Base-by-base conservation (phyloP, 1,140 invertebrate genomes). In the Aphelinus atriplicis region DNA sequence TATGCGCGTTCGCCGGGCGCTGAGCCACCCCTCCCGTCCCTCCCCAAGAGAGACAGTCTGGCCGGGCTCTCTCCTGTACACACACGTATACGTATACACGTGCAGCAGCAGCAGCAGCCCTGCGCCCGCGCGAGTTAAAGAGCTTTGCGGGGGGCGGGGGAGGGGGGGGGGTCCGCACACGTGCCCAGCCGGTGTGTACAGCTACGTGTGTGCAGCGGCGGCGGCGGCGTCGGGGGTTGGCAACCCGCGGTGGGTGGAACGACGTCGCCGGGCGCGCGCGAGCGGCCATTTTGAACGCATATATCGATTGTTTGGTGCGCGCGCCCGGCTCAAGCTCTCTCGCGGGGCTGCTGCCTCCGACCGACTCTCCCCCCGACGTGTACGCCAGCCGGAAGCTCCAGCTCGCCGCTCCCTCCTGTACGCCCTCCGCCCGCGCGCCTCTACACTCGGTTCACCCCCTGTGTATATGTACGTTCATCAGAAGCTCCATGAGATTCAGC, bases 241-340 rank as follows among this genome's bases (percentile, higher is more conserved):
- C 26, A 26, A 26, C 26, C 26, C 26, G 83, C 83, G 84, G 85
- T 85, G 84, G 85, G 84, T 87, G 85, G 86, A 26, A 26, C 26
- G 26, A 26, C 26, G 26, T 26, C 26, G 26, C 26, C 26, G 26
- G 82, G 86, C 85, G 51, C 83, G 83, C 85, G 86, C 85, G 85
- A 86, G 87, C 87, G 85, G 87, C 87, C 87, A 88, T 88, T 88
- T 88, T 88, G 87, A 88, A 87, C 86, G 87, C 86, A 88, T 88
- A 88, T 88, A 88, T 88, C 87, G 86, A 88, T 88, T 88, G 87
- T 88, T 88, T 88, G 86, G 87, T 86, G 87, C 87, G 84, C 84
- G 86, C 83, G 83, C 84, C 86, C 85, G 84, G 82, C 85, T 85
- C 77, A 72, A 78, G 75, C 73, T 75, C 77, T 73, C 71, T 71